Percentiles rank a stretch among this genome's conserved stretches.
These are phyloP conservation scores for Lanius ludovicianus DNA, from an alignment of 2,113 vertebrate species.

Conservation along the genomic window DNA sequence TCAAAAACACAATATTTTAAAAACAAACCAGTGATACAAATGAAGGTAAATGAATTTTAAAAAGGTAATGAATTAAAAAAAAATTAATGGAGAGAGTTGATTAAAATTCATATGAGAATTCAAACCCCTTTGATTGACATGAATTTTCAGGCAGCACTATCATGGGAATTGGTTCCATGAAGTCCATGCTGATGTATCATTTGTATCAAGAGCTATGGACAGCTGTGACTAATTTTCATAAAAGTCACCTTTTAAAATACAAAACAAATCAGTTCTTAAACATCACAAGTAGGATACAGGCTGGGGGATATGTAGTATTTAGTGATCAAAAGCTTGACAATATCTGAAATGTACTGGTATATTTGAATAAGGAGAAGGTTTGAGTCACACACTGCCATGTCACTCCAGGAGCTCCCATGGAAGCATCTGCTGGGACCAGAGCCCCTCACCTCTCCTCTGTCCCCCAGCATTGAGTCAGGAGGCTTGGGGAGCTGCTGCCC, in stretches of 20 bases:
- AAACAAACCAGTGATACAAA: background rate
- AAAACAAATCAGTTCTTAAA: background rate
- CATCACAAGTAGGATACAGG: accelerated
- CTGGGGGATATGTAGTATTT: background rate
- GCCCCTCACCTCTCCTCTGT: slow-evolving; percentile 90
- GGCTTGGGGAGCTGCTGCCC: slow-evolving; percentile 97
- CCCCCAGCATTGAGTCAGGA: slow-evolving; percentile 95
- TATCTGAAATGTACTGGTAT: background rate
- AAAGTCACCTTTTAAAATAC: background rate
- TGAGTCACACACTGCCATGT: background rate
- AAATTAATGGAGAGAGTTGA: background rate
- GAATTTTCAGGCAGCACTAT: background rate
- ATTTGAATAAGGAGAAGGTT: background rate
- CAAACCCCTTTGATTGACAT: background rate
- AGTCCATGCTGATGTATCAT: background rate
- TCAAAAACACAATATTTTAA: slow-evolving; percentile 29
- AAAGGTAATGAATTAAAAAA: background rate
- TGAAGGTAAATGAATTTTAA: background rate
- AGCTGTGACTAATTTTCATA: background rate
- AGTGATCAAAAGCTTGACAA: background rate
- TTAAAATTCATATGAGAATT: background rate
- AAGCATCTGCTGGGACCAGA: background rate
- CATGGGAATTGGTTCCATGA: background rate
- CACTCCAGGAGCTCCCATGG: background rate
- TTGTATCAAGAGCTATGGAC: background rate